Evolutionary conservation across 2,113 vertebrate genomes (phyloP).

Genomic region (Macquaria australasica): DNA sequence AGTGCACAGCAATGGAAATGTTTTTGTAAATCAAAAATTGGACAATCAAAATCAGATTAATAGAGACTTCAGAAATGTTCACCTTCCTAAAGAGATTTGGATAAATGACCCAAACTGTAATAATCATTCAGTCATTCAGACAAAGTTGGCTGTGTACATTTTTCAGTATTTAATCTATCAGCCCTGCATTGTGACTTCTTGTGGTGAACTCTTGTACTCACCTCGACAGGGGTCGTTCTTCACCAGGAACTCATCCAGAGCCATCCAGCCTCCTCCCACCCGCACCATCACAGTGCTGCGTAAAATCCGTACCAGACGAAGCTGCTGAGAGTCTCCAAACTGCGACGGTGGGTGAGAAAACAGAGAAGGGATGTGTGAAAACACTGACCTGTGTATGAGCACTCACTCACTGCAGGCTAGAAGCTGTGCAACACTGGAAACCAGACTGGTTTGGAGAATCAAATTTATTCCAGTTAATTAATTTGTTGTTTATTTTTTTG

Average conservation of each 20-base stretch:
- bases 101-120: not conserved
- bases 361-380: constrained; percentile 47
- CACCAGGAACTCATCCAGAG: constrained; percentile 97
- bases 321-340: constrained; percentile 98
- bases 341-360: constrained; percentile 62
- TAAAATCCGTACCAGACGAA: constrained; percentile 96
- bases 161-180: not conserved
- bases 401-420: not conserved
- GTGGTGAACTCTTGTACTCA: constrained; percentile 78
- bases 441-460: constrained; percentile 37
- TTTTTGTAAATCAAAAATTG: not conserved
- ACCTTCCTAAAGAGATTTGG: not conserved
- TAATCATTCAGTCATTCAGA: not conserved
- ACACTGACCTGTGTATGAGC: constrained; percentile 2
- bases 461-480: not conserved
- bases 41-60: not conserved
- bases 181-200: not conserved
- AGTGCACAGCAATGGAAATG: not conserved
- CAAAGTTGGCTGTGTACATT: not conserved
- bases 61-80: not conserved
- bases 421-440: constrained; percentile 69
- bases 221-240: constrained; percentile 99
- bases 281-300: constrained; percentile 99
- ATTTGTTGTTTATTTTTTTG: not conserved
- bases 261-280: constrained; percentile 99